Evolutionary conservation across 2,797 vertebrate genomes (phyloP).

Genomic region (Avahi laniger): DNA sequence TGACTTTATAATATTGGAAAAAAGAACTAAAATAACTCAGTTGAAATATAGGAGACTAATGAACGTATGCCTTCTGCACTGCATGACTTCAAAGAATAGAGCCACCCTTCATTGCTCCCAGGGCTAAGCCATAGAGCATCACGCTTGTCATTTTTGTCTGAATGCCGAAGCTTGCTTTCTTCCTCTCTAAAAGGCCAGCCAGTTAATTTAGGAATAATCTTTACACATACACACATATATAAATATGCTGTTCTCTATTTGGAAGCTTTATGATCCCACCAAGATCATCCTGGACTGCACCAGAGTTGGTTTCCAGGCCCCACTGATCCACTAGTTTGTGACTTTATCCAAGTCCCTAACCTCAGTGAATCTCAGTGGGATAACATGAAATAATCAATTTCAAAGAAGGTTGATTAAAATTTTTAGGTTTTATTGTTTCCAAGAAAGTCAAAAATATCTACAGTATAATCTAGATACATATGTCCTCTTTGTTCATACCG

Average conservation of each 20-base stretch:
- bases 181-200: background rate
- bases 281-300: background rate
- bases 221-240: background rate
- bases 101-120: background rate
- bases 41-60: background rate
- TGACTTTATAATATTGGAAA: background rate
- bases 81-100: background rate
- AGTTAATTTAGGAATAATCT: slow-evolving; percentile 18
- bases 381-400: background rate
- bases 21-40: slow-evolving; percentile 19
- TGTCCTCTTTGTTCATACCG: background rate
- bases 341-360: background rate
- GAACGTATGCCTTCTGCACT: background rate
- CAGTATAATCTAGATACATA: background rate
- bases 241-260: background rate
- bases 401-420: background rate
- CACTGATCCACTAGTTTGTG: background rate
- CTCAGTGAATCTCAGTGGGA: background rate
- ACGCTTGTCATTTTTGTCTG: background rate
- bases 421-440: background rate
- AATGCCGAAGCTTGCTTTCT: background rate
- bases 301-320: background rate
- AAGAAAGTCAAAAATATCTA: background rate
- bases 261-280: background rate
- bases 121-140: background rate